Percentiles rank a stretch among this genome's conserved stretches.
Conservation (phyloP, 1,140 invertebrate genomes). For the Lasaia peninsularis region DNA sequence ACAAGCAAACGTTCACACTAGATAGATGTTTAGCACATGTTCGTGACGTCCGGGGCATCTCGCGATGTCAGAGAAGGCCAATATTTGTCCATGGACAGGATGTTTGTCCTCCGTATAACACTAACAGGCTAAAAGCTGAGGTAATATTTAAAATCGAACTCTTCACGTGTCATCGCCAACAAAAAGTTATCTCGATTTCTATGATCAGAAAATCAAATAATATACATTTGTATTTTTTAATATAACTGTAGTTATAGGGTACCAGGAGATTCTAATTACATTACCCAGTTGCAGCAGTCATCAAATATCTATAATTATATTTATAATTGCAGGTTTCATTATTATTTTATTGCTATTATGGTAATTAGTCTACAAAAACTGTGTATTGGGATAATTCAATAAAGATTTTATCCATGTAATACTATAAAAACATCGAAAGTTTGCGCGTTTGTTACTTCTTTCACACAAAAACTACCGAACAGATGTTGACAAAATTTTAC, state of each 20-base stretch:
- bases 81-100: constrained; percentile 63
- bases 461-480: too few relatives aligned
- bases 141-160: constrained; percentile 51
- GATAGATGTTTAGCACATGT: constrained; percentile 60
- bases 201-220: background rate
- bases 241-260: background rate
- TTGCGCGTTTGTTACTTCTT: too few relatives aligned
- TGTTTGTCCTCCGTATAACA: constrained; percentile 59
- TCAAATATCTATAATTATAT: too few relatives aligned
- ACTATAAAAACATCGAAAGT: too few relatives aligned
- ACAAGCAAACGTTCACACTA: constrained; percentile 32
- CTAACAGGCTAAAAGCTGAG: constrained; percentile 54
- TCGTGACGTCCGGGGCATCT: constrained; percentile 55
- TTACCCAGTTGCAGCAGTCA: too few relatives aligned
- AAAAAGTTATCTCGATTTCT: constrained; percentile 1
- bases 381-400: too few relatives aligned
- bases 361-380: too few relatives aligned
- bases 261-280: too few relatives aligned
- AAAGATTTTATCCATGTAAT: too few relatives aligned
- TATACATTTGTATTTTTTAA: background rate
- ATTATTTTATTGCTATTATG: too few relatives aligned
- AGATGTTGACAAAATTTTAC: too few relatives aligned
- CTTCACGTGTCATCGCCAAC: constrained; percentile 30
- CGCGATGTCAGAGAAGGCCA: constrained; percentile 36
- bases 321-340: too few relatives aligned